Evolutionary conservation across 2,113 vertebrate genomes (phyloP), one percentile per base, ranked within the genome.

Genomic region (Sinosuthora webbiana): DNA sequence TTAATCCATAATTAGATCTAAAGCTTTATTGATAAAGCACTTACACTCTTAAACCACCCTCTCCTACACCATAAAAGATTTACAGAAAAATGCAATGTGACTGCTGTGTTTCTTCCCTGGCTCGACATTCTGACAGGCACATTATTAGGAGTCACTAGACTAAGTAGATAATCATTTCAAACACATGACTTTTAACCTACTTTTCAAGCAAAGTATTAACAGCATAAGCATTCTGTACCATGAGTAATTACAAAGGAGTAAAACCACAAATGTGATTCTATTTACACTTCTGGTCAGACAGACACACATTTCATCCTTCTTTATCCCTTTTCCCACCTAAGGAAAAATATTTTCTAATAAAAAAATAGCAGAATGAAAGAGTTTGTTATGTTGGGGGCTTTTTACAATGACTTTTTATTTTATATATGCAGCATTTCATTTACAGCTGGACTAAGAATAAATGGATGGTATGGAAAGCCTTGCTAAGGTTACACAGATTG

Each of bases 121-220:
- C 89, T 83, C 33, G 84, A 82, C 15, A 39, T 71, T 95, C 89
- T 94, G 95, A 96, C 94, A 97, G 95, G 86, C 96, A 95, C 87
- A 83, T 65, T 79, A 96, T 93, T 89, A 95, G 93, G 94, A 96
- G 93, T 93, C 73, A 97, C 52, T 50, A 88, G 64, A 79, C 83
- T 93, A 96, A 98, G 91, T 4, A 95, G 90, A 97, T 92, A 97
- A 97, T 79, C 10, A 87, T 91, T 97, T 96, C 89, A 95, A 96
- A 96, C 93, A 95, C 92, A 97, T 95, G 89, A 95, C 77, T 83
- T 96, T 94, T 96, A 97, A 94, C 93, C 76, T 95, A 94, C 83
- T 97, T 97, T 82, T 71, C 80, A 88, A 93, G 73, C 35, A 15
- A 86, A 89, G 63, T 27, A 96, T 70, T 95, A 94, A 78, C 62